These are phyloP conservation scores for Diploscapter pachys DNA, from an alignment of 1,140 invertebrate genomes.

Conservation along the genomic window DNA sequence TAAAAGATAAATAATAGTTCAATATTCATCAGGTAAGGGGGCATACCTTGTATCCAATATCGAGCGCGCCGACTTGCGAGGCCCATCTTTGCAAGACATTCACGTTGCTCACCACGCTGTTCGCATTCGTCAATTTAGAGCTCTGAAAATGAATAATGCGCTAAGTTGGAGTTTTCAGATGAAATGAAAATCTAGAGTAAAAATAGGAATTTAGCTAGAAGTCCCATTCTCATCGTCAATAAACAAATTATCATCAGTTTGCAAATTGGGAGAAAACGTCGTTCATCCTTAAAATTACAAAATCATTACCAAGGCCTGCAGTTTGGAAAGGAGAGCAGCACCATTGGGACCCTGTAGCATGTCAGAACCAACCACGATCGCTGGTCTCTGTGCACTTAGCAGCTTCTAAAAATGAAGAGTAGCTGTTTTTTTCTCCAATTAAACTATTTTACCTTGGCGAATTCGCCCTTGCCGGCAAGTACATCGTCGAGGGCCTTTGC, in stretches of 20 bases:
- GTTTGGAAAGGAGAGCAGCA: constrained; percentile 71
- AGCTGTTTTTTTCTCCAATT: background rate
- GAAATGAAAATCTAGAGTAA: constrained; percentile 60
- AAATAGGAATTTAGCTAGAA: too few relatives aligned
- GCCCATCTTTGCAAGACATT: constrained; percentile 62
- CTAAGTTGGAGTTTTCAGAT: constrained; percentile 54
- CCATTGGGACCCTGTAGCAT: constrained; percentile 77
- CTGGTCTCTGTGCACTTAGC: constrained; percentile 76
- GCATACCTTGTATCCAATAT: constrained; percentile 77
- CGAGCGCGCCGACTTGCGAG: constrained; percentile 86
- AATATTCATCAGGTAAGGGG: background rate
- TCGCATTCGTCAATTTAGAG: constrained; percentile 1
- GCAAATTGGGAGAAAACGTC: too few relatives aligned
- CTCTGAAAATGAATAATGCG: background rate
- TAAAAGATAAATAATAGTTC: background rate
- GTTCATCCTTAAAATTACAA: constrained; percentile 33
- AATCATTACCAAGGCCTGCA: constrained; percentile 68
- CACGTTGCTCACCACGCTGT: constrained; percentile 52
- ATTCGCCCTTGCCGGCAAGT: constrained; percentile 62
- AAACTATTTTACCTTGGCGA: constrained; percentile 34
- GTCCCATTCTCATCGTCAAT: too few relatives aligned
- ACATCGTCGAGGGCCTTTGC: constrained; percentile 46
- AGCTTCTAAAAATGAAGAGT: constrained; percentile 62
- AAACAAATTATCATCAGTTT: too few relatives aligned
- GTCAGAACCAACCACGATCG: constrained; percentile 84